Evolutionary conservation across 1,140 invertebrate species (phyloP), one percentile per base, ranked within the genome.

Genomic region (Bombus impatiens): DNA sequence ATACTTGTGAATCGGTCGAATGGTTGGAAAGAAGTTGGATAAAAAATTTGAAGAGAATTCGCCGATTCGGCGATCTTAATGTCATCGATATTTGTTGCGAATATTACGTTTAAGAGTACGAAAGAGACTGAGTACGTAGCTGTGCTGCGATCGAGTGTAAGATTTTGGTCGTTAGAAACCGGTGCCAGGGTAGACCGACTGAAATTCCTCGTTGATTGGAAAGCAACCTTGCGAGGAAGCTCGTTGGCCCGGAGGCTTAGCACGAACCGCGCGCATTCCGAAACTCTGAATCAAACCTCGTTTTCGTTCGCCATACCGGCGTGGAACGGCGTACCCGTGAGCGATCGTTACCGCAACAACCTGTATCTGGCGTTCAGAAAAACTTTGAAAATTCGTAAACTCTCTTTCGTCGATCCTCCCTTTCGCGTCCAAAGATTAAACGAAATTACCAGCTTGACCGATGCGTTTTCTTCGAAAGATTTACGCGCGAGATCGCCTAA

Each of bases 231-330:
- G 89, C 90, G 89, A 83, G 89, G 87, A 68, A 68, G 74, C 82
- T 47, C 65, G 53, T 68, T 86, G 86, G 67, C 84, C 78, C 87
- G 84, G 76, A 82, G 86, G 89, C 87, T 92, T 90, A 90, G 85
- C 87, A 87, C 77, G 87, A 86, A 82, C 86, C 78, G 80, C 78
- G 84, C 80, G 88, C 92, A 93, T 93, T 93, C 93, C 93, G 88
- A 86, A 91, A 87, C 88, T 88, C 87, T 89, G 91, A 88, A 84
- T 92, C 91, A 86, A 86, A 6, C 84, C 53, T 70, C 71, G 59
- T 57, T 65, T 77, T 83, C 67, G 47, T 77, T 47, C 44, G 65
- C 12, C 65, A 32, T 68, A 12, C 2, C 62, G 2, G 8, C 18
- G 32, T 67, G 42, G 77, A 81, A 88, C 82, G 74, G 5, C 79